Base-by-base conservation (phyloP, 1,140 invertebrate species). In the Anastrepha obliqua region DNA sequence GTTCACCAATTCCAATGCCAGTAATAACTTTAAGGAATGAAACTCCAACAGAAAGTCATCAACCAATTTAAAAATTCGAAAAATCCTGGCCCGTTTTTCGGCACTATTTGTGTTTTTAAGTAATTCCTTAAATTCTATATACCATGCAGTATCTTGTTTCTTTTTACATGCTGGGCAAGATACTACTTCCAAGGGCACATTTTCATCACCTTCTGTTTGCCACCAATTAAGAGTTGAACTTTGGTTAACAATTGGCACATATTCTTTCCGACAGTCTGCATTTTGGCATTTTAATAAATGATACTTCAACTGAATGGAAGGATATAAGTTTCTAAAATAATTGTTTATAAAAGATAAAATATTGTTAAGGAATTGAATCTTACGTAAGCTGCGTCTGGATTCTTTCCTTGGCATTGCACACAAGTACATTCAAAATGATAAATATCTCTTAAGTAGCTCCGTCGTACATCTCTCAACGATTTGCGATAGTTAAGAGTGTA, bases 391-490 rank as follows among this genome's bases (percentile, higher is more conserved):
- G 87, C 4, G 86, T 92, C 90, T 0, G 88, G 89, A 13, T 90
- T 9, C 0, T 13, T 2, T 8, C 67, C 60, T 1, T 47, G 3
- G 60, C 91, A 92, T 51, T 90, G 89, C 0, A 39, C 55, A 47
- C 91, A 92, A 2, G n/a, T 39, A 62, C 91, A 92, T 7, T 88
- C 9, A 51, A 92, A 92, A 5, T 92, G 89, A 67, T 91, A 92
- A 3, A 74, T 89, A 2, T 89, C 39, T 42, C 89, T 2, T 39
- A 92, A 42, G 0, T 89, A 67, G 6, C 86, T n/a, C 0, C 85
- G 20, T 0, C 91, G 88, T 47, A 89, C 44, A 4, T 39, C 7
- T 4, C 44, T 47, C 8, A 86, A n/a, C 15, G 89, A 85, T 7
- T 88, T 89, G 0, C 39, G 90, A 51, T 81, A 91, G 39, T 91